Evolutionary conservation across 1,140 invertebrate species (phyloP).

Genomic region (Calliphora vicina): DNA sequence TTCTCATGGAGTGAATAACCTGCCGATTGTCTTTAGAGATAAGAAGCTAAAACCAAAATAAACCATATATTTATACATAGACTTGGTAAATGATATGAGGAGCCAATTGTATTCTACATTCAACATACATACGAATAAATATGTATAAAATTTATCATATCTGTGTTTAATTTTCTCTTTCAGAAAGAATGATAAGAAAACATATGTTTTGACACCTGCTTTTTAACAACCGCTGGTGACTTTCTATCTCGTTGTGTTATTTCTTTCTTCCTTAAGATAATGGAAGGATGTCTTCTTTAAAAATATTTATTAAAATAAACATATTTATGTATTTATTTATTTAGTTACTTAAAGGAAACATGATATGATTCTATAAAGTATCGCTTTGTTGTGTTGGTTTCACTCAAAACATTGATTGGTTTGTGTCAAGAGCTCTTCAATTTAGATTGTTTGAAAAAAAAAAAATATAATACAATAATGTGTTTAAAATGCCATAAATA

Average conservation of each 20-base stretch:
- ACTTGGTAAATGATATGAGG: too few relatives aligned
- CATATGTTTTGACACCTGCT: constrained; percentile 12
- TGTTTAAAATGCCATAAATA: constrained; percentile 18
- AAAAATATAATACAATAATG: neutral
- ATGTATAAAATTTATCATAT: too few relatives aligned
- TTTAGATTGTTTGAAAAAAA: neutral
- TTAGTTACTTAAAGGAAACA: neutral
- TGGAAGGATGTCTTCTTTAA: too few relatives aligned
- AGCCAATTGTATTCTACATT: too few relatives aligned
- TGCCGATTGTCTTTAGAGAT: too few relatives aligned
- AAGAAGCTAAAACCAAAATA: too few relatives aligned
- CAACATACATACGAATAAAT: too few relatives aligned
- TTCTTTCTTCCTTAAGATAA: too few relatives aligned
- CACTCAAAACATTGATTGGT: neutral
- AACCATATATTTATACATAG: too few relatives aligned
- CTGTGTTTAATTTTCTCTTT: neutral
- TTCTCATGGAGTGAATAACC: too few relatives aligned
- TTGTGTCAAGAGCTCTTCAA: neutral
- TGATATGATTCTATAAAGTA: neutral
- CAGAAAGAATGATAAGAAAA: neutral
- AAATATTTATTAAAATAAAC: neutral
- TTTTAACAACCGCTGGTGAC: neutral
- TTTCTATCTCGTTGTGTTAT: constrained; percentile 6
- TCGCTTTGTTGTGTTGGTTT: neutral
- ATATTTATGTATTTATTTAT: neutral